phyloP scores from a whole-genome alignment of 1,140 invertebrate species.

The Bombus waltoni region DNA sequence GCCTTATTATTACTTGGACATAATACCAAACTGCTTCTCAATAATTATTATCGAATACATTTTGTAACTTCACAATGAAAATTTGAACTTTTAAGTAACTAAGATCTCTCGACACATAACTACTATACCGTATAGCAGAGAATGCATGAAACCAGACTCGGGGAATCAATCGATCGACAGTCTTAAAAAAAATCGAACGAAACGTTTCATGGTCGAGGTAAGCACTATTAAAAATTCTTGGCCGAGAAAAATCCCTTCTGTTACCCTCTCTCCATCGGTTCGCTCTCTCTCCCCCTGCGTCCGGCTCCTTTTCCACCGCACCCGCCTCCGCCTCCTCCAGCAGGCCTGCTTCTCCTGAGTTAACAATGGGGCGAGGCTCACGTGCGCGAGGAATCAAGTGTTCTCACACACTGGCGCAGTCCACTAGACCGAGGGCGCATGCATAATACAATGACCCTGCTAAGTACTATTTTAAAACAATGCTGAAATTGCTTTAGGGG shows the following conservation, averaged over 20 bases:
- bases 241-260: slow-evolving; percentile 73
- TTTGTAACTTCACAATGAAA: too few species aligned
- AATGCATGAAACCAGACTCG: not conserved
- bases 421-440: slow-evolving; percentile 80
- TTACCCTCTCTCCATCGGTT: slow-evolving; percentile 34
- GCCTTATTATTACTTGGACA: too few species aligned
- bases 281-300: not conserved
- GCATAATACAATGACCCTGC: slow-evolving; percentile 84
- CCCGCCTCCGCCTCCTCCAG: slow-evolving; percentile 22
- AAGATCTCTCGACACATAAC: too few species aligned
- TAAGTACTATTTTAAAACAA: slow-evolving; percentile 84
- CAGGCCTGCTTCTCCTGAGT: slow-evolving; percentile 70
- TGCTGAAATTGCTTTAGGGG: slow-evolving; percentile 84
- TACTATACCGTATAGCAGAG: not conserved
- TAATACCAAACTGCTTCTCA: too few species aligned
- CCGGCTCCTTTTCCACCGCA: slow-evolving; percentile 26
- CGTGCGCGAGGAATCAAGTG: slow-evolving; percentile 83
- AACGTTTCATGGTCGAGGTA: slow-evolving; percentile 58
- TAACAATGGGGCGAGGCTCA: slow-evolving; percentile 82
- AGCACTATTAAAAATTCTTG: slow-evolving; percentile 77
- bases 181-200: slow-evolving; percentile 33
- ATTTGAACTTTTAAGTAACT: too few species aligned
- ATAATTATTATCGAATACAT: too few species aligned
- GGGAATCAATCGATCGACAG: not conserved
- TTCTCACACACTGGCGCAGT: slow-evolving; percentile 78